Evolutionary conservation across 1,140 invertebrate genomes (phyloP), one percentile per base, ranked within the genome.

Genomic region (Drosophila kurseongensis): DNA sequence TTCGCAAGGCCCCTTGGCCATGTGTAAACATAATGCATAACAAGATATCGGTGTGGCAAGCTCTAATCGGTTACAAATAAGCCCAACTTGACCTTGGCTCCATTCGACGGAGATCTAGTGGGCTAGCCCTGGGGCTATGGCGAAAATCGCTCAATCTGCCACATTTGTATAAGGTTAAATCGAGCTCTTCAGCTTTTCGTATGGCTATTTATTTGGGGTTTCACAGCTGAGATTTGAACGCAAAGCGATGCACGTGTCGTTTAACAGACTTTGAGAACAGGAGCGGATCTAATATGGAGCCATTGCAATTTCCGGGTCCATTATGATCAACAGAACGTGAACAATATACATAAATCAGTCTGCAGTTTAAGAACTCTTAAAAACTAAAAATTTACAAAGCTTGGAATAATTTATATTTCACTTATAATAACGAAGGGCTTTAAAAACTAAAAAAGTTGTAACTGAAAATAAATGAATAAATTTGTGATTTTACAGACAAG

Each of bases 61-160:
- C 58, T 56, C 72, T 75, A 75, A 75, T 75, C 72, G 73, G 73
- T 61, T 60, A 73, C 63, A 71, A 56, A 54, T 51, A 69, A 51
- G 42, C 16, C 48, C 56, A 55, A 51, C 63, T 69, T 75, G 83
- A 88, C 83, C 83, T 88, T 86, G 83, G 63, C 83, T 86, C 63
- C 71, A 83, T 62, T 77, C 36, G 47, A 13, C 29, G 40, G 23
- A 55, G 60, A 74, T 63, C 38, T 54, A n/a, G 41, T 52, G 47
- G 16, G 47, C 57, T 41, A 56, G 48, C 54, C 58, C 69, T 54
- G 44, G 57, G 38, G 44, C 45, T 4, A 38, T 66, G 55, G 55
- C 14, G 50, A 61, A 76, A 76, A 68, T 76, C 50, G 75, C 74
- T n/a, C 12, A 69, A 42, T 77, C 52, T 47, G 63, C 35, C 44